Conservation (phyloP, 2,888 invertebrate genomes). For the Uropetala carovei region DNA sequence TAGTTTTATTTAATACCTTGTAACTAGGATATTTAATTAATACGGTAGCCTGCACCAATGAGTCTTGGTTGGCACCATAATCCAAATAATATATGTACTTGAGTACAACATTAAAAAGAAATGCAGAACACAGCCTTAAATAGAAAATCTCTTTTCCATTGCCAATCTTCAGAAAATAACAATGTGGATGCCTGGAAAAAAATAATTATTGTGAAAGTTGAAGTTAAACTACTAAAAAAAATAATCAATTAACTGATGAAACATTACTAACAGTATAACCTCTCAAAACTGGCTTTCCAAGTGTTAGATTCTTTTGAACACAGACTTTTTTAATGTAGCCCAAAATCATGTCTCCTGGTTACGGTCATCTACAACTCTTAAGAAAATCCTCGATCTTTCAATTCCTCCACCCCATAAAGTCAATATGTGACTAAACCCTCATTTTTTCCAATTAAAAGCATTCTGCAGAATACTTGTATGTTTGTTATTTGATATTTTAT, state of each 20-base stretch:
- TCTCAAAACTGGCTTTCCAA: not conserved
- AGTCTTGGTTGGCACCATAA: not conserved
- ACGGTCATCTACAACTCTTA: no score
- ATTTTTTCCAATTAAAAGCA: no score
- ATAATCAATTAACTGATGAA: not conserved
- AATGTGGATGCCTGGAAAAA: constrained; percentile 22
- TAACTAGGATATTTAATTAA: no score
- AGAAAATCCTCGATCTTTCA: no score
- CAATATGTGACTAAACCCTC: no score
- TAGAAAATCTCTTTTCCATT: not conserved
- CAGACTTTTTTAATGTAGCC: not conserved
- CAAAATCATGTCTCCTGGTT: not conserved
- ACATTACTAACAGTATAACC: not conserved
- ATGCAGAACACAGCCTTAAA: constrained; percentile 58
- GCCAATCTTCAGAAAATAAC: not conserved
- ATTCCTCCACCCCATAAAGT: no score
- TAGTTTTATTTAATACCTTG: no score
- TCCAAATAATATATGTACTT: not conserved
- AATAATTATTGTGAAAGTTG: not conserved
- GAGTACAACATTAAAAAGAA: constrained; percentile 22
- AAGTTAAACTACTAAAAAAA: not conserved
- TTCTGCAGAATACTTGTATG: no score
- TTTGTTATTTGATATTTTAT: no score
- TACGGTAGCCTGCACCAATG: no score
- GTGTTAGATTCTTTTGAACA: not conserved